Evolutionary conservation across 2,797 vertebrate species (phyloP).

Genomic region (Dicrostonyx torquatus): DNA sequence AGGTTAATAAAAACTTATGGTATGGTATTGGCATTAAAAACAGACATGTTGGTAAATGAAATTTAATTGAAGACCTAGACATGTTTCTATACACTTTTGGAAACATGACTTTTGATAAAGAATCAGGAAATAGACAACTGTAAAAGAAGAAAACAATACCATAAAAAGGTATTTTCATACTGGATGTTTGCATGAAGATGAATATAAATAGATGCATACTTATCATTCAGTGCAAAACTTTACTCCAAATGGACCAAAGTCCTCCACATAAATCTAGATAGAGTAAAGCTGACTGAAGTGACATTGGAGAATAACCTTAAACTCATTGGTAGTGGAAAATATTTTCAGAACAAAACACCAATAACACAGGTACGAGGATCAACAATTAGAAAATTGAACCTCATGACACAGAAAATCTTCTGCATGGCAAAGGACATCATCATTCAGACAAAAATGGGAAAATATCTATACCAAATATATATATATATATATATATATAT

Average conservation of each 20-base stretch:
- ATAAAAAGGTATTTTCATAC: neutral
- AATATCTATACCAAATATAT: neutral
- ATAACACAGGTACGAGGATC: too few relatives aligned
- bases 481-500: too few relatives aligned
- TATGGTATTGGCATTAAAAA: neutral
- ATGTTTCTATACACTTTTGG: neutral
- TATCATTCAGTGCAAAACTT: too few relatives aligned
- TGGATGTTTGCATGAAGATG: neutral
- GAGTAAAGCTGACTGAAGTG: too few relatives aligned
- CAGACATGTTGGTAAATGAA: neutral
- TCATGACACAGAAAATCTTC: too few relatives aligned
- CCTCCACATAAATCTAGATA: too few relatives aligned
- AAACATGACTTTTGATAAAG: neutral
- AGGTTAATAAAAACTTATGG: neutral
- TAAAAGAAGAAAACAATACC: neutral
- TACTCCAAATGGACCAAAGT: too few relatives aligned
- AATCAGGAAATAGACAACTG: neutral
- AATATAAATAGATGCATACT: too few relatives aligned
- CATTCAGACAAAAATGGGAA: neutral
- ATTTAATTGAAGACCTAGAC: neutral
- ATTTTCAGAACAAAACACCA: too few relatives aligned
- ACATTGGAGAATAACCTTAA: too few relatives aligned
- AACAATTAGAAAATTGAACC: too few relatives aligned
- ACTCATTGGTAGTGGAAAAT: too few relatives aligned
- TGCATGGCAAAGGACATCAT: neutral